Percentiles rank a stretch among this genome's conserved stretches.
These are phyloP conservation scores for Trachelus iudaicus DNA, from an alignment of 2,888 invertebrate species.

Conservation along the genomic window DNA sequence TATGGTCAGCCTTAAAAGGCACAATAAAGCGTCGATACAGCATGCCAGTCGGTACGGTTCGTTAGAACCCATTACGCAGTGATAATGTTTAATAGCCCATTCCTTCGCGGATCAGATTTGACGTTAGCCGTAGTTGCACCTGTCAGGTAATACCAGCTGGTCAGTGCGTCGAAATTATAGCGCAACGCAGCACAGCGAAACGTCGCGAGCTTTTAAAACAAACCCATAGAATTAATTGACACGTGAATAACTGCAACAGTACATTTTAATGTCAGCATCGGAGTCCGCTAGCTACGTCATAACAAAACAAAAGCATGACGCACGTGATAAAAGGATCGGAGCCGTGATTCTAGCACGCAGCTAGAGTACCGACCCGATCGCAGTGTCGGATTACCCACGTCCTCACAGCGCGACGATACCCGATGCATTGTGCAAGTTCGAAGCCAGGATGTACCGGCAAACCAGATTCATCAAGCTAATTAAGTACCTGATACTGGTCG, in stretches of 20 bases:
- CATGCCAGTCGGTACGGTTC: not conserved
- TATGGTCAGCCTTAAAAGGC: not conserved
- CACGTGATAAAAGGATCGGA: not conserved
- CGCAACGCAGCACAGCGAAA: not conserved
- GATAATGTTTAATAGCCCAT: not conserved
- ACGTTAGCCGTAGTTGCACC: not conserved
- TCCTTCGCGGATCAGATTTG: not conserved
- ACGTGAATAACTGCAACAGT: not conserved
- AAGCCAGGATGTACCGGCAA: not conserved
- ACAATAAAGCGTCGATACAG: not conserved
- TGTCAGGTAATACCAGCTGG: not conserved
- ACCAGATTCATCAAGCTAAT: not conserved
- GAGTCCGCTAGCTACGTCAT: not conserved
- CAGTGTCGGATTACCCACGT: not conserved
- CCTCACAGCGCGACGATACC: not conserved
- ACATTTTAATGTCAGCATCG: not conserved
- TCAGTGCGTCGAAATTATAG: not conserved
- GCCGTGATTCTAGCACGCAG: not conserved
- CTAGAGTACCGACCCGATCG: not conserved
- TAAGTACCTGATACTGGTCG: not conserved
- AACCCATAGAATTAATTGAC: not conserved
- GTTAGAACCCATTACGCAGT: not conserved
- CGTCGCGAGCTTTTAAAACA: not conserved
- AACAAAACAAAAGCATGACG: not conserved
- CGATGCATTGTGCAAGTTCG: not conserved